phyloP scores from a whole-genome alignment of 2,888 invertebrate species.

The Saturnia japonica region DNA sequence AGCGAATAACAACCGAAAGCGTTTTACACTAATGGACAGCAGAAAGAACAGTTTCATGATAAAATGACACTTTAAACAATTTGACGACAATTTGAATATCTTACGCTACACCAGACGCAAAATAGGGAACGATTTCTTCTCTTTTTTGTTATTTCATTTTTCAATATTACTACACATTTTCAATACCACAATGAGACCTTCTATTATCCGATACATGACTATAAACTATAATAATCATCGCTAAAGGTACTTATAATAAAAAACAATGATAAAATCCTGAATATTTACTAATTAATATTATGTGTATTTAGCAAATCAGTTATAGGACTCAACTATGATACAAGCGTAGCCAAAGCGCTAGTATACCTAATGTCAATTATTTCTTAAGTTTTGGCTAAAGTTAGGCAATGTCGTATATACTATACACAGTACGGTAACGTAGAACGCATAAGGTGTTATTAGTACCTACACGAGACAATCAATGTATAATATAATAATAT shows the following conservation, averaged over 20 bases:
- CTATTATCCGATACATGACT: not conserved
- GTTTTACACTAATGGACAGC: constrained; percentile 41
- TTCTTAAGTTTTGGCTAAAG: too few relatives aligned
- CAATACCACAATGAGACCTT: not conserved
- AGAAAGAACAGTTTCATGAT: constrained; percentile 30
- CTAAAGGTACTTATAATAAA: not conserved
- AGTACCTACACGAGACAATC: too few relatives aligned
- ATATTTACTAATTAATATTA: too few relatives aligned
- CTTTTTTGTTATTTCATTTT: not conserved
- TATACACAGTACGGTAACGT: too few relatives aligned
- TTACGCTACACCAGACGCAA: constrained; percentile 5
- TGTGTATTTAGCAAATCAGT: too few relatives aligned
- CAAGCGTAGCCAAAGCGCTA: too few relatives aligned
- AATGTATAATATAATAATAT: too few relatives aligned
- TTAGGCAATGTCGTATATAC: too few relatives aligned
- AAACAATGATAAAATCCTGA: not conserved
- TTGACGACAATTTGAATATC: constrained; percentile 29
- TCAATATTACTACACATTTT: not conserved
- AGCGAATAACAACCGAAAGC: constrained; percentile 14
- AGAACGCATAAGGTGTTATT: too few relatives aligned
- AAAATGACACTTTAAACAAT: constrained; percentile 47
- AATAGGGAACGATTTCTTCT: not conserved
- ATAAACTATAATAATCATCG: not conserved
- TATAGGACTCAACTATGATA: too few relatives aligned
- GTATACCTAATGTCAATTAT: too few relatives aligned